phyloP scores from a whole-genome alignment of 2,113 vertebrate genomes.

The Stigmatopora nigra region DNA sequence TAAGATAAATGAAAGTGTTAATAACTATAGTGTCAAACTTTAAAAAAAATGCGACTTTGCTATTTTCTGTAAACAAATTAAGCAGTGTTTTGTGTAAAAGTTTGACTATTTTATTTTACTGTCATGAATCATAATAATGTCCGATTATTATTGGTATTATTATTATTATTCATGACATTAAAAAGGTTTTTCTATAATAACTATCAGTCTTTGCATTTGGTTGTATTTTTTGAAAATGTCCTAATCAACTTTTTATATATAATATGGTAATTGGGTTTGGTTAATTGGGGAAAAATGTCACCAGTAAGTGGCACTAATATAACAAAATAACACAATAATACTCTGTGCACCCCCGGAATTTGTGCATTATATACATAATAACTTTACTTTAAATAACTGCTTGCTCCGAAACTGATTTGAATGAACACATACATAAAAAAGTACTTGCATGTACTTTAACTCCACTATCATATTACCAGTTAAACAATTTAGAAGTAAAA shows the following conservation, averaged over 20 bases:
- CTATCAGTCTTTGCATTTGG: not conserved
- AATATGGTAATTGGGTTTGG: not conserved
- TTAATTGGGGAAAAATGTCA: not conserved
- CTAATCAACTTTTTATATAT: not conserved
- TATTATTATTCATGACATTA: not conserved
- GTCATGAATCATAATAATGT: too few relatives aligned
- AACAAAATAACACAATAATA: too few relatives aligned
- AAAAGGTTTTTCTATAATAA: not conserved
- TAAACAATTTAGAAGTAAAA: constrained; percentile 39
- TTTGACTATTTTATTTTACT: too few relatives aligned
- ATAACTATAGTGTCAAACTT: too few relatives aligned
- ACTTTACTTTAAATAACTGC: not conserved
- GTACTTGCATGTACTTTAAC: not conserved
- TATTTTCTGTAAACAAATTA: too few relatives aligned
- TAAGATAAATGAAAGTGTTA: too few relatives aligned
- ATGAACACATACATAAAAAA: not conserved
- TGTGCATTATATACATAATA: not conserved
- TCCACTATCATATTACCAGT: not conserved
- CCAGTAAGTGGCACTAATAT: not conserved
- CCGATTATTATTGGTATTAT: too few relatives aligned
- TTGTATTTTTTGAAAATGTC: not conserved
- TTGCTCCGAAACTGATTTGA: not conserved
- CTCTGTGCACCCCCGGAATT: not conserved
- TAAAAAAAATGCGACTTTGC: not conserved
- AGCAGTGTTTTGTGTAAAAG: not conserved